phyloP scores from a whole-genome alignment of 2,797 vertebrate genomes.

The Epinephelus coioides region DNA sequence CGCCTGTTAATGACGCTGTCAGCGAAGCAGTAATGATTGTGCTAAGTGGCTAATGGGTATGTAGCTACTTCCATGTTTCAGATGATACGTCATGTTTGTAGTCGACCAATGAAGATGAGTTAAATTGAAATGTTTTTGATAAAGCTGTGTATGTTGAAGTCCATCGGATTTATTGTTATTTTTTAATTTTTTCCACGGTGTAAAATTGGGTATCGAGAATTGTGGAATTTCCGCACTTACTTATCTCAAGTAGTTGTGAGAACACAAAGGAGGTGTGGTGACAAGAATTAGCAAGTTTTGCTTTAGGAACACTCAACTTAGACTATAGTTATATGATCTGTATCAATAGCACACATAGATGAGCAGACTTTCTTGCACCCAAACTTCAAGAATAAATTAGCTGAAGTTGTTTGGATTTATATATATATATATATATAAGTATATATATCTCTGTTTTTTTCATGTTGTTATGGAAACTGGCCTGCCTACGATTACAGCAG shows the following conservation, averaged over 20 bases:
- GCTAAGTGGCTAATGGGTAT: too few relatives aligned
- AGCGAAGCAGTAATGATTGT: too few relatives aligned
- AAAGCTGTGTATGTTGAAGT: too few relatives aligned
- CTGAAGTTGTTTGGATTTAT: slow-evolving; percentile 49
- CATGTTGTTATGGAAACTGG: slow-evolving; percentile 80
- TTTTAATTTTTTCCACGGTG: too few relatives aligned
- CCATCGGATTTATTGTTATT: too few relatives aligned
- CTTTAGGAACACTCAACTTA: not conserved
- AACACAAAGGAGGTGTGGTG: not conserved
- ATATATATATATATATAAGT: not conserved
- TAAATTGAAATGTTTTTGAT: too few relatives aligned
- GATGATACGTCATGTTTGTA: too few relatives aligned
- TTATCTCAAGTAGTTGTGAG: not conserved
- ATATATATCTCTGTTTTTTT: slow-evolving; percentile 4
- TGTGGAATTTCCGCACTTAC: too few relatives aligned
- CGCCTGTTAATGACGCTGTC: too few relatives aligned
- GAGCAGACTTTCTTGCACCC: slow-evolving; percentile 37
- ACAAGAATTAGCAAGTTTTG: not conserved
- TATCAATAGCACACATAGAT: slow-evolving; percentile 26
- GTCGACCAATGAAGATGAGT: too few relatives aligned
- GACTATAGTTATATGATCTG: slow-evolving; percentile 6
- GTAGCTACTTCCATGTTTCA: too few relatives aligned
- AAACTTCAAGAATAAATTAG: slow-evolving; percentile 66
- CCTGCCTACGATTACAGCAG: slow-evolving; percentile 55
- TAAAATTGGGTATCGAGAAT: too few relatives aligned